Evolutionary conservation across 2,888 invertebrate species (phyloP), one percentile per base, ranked within the genome.

Genomic region (Phyllotreta cruciferae): DNA sequence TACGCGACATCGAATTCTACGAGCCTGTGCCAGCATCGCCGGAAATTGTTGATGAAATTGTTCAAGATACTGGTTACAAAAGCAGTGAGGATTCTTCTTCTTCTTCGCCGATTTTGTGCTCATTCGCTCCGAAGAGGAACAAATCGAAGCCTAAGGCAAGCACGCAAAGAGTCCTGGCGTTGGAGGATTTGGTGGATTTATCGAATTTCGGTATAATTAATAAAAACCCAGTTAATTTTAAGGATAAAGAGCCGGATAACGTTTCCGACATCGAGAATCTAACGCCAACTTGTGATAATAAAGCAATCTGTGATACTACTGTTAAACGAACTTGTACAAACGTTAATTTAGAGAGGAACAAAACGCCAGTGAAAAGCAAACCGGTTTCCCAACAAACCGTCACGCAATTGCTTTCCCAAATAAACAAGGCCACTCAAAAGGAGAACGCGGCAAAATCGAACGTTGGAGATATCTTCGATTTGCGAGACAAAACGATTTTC

Each of bases 21-120:
- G 55, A 64, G 14, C 76, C 76, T 10, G 63, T 74, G 8, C 74
- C 74, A 49, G 72, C 73, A 60, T 67, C 71, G 5, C 70, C 73
- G 9, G 66, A 71, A 53, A 53, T 70, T 34, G 58, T 67, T 42
- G 63, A 64, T 8, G 37, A 54, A 42, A 60, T 41, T 1, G 6
- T 11, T 34, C 45, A 52, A 10, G 38, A 36, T 4, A 5, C 7
- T 37, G 13, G 37, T 50, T 14, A 37, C 10, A 50, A 24, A 35
- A 56, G 34, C 13, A 61, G 44, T 36, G 64, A 63, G 7, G 63
- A 65, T 44, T 56, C 63, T 4, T 13, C 39, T 44, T 56, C 63
- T 4, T 13, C 39, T 55, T 70, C 70, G 1, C 70, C 70, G 6
- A 66, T 71, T 36, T 44, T 71, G 9, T 62, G 66, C 34, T 63